Base-by-base conservation (phyloP, 2,797 vertebrate species). In the Anguilla pacifica region DNA sequence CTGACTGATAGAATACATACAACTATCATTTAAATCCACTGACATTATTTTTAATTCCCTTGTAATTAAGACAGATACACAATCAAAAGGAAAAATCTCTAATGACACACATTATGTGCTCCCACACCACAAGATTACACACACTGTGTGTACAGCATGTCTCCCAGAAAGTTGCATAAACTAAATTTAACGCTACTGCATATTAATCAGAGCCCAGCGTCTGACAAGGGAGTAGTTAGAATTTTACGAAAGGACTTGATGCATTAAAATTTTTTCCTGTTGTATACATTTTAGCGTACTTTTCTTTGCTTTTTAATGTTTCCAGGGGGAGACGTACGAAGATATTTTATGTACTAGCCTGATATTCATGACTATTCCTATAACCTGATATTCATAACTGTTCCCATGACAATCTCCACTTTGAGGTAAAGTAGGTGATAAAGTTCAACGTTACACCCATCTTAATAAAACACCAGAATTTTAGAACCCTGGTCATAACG, bases 131-230 rank as follows among this genome's bases (percentile, higher is more conserved):
- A 86, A 74, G 85, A 86, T 86, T 86, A 86, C 49, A 86, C 49
- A 77, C 51, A 39, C 19, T 31, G 31, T 31, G 25, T 10, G n/a
- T n/a, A 70, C 64, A 70, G 7, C 61, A 67, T 6, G 61, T 67
- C 67, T 51, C 53, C 51, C 51, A 46, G 85, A 86, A 49, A 49
- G 49, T 46, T 49, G n/a, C 70, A 35, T 57, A 67, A 51, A 57
- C 70, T 86, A 86, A 77, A 86, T 86, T 77, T 86, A 86, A 77
- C 70, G 39, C 28, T 57, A 77, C 67, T 77, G 70, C 39, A 28
- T 86, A 86, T 86, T 86, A 86, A 86, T 86, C 79, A 86, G 79
- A 74, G 85, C 74, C 85, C 49, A 77, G 70, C 59, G 51, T 77
- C 35, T 77, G 53, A 53, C 2, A 49, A 86, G 28, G 39, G 70